A percentile compares a stretch with the other conserved stretches of the same genome.
Conservation (phyloP, 2,113 vertebrate species). For the Hyaena hyaena region DNA sequence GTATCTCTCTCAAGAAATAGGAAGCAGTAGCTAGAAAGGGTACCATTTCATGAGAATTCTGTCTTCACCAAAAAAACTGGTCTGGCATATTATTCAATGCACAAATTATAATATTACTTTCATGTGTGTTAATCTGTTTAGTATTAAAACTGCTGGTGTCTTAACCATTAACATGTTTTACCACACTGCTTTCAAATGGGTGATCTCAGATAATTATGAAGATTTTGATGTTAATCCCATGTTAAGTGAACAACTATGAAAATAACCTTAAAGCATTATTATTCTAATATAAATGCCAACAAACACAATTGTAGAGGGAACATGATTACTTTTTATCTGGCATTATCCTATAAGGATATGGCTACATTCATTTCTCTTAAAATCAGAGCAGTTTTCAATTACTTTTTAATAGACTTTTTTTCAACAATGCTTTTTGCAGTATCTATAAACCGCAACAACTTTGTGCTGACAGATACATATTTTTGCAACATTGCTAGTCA, state of each 20-base stretch:
- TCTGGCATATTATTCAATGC: conserved; percentile 34
- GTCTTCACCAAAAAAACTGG: neutral
- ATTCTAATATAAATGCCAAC: conserved; percentile 66
- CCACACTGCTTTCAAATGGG: conserved; percentile 56
- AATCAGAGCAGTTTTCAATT: conserved; percentile 62
- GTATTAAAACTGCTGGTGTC: conserved; percentile 63
- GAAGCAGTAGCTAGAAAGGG: conserved; percentile 41
- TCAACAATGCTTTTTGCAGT: conserved; percentile 49
- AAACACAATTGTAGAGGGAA: conserved; percentile 50
- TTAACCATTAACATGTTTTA: conserved; percentile 65
- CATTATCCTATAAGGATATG: conserved; percentile 65
- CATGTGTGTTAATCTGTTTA: conserved; percentile 56
- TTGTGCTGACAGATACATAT: conserved; percentile 69
- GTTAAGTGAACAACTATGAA: conserved; percentile 74
- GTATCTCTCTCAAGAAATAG: neutral
- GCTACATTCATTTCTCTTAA: conserved; percentile 69
- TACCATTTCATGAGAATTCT: conserved; percentile 64
- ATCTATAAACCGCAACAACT: conserved; percentile 60
- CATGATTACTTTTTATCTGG: conserved; percentile 62
- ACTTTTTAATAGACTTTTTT: conserved; percentile 55
- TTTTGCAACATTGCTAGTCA: conserved; percentile 72
- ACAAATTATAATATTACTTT: conserved; percentile 53
- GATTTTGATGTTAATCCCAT: conserved; percentile 76
- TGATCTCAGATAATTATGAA: conserved; percentile 77
- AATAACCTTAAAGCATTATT: conserved; percentile 67